phyloP scores from a whole-genome alignment of 2,888 invertebrate genomes.

The Pomacea canaliculata region DNA sequence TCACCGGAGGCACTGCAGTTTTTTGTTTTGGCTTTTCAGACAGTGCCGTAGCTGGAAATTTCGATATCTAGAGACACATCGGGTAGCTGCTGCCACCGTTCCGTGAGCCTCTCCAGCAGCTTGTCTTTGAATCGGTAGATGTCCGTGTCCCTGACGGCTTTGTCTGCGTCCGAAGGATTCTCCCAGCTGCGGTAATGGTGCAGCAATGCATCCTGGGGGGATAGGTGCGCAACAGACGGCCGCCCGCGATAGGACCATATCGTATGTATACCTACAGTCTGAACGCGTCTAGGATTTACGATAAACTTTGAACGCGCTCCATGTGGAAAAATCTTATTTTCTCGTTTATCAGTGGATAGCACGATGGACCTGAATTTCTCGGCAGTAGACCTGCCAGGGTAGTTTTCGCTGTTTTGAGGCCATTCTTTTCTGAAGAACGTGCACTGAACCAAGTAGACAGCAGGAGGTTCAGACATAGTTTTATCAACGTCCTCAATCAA shows the following conservation, averaged over 20 bases:
- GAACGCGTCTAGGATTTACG: conserved; percentile 41
- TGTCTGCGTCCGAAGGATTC: conserved; percentile 30
- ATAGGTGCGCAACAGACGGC: not conserved
- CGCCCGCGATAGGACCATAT: conserved; percentile 33
- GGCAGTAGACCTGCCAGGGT: conserved; percentile 33
- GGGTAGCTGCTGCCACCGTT: conserved; percentile 32
- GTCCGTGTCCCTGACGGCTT: conserved; percentile 31
- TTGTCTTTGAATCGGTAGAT: conserved; percentile 33
- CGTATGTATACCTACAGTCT: conserved; percentile 51
- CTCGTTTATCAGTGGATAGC: conserved; percentile 44
- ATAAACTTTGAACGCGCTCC: conserved; percentile 51
- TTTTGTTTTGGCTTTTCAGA: not conserved
- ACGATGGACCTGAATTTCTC: conserved; percentile 44
- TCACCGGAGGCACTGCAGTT: too few species aligned
- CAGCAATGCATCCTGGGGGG: conserved; percentile 34
- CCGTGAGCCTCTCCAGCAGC: conserved; percentile 34
- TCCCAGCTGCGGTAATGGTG: conserved; percentile 57
- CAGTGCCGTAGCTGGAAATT: conserved; percentile 26
- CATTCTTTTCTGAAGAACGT: conserved; percentile 57
- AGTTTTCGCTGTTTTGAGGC: conserved; percentile 34
- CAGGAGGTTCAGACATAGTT: conserved; percentile 3
- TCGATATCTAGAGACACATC: conserved; percentile 31
- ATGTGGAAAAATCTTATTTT: conserved; percentile 37
- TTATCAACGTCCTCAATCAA: conserved; percentile 31
- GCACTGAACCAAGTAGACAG: conserved; percentile 14